phyloP scores from a whole-genome alignment of 2,113 vertebrate species.

The Dermatemys mawii region DNA sequence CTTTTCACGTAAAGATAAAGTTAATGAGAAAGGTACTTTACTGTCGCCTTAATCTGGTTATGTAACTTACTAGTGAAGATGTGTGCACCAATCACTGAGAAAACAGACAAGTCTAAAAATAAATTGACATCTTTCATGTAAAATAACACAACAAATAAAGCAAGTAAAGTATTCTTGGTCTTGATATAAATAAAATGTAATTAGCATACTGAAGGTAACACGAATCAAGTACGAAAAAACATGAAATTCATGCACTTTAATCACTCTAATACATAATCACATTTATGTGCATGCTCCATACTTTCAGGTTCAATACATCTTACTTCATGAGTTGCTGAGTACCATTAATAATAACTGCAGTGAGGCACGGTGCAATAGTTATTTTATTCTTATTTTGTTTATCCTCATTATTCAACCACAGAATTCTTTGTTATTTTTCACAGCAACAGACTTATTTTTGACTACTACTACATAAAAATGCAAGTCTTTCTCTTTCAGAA shows the following conservation, averaged over 20 bases:
- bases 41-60: neutral
- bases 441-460: constrained; percentile 3
- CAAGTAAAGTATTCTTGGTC: neutral
- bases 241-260: neutral
- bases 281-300: neutral
- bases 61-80: neutral
- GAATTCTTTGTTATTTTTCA: neutral
- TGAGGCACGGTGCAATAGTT: neutral
- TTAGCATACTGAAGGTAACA: constrained; percentile 5
- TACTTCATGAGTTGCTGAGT: constrained; percentile 24
- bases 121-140: neutral
- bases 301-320: constrained; percentile 23
- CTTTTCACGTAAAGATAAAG: neutral
- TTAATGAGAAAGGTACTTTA: neutral
- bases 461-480: neutral
- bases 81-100: neutral
- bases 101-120: neutral
- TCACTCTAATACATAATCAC: constrained; percentile 3
- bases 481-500: constrained; percentile 14
- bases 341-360: neutral
- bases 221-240: neutral
- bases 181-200: neutral
- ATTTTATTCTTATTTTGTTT: neutral
- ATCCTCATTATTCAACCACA: constrained; percentile 1
- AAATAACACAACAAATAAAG: neutral